Evolutionary conservation across 2,888 invertebrate species (phyloP).

Genomic region (Microctonus hyperodae): DNA sequence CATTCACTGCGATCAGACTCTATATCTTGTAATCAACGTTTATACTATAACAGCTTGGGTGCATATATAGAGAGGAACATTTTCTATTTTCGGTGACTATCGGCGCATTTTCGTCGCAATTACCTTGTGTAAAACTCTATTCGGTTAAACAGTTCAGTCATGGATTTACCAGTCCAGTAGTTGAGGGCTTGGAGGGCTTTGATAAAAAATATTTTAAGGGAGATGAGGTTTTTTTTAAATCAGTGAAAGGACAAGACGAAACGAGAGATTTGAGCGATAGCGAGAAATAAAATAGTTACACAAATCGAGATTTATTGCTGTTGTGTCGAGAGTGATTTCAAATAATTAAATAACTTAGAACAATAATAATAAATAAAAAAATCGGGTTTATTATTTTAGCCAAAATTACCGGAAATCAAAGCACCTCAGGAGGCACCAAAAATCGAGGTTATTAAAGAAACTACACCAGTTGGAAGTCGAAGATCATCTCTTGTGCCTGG

Average conservation of each 20-base stretch:
- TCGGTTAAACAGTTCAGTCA: slow-evolving; percentile 39
- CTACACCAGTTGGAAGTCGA: slow-evolving; percentile 72
- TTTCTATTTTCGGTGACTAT: slow-evolving; percentile 57
- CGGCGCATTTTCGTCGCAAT: slow-evolving; percentile 9
- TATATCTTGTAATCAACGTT: slow-evolving; percentile 5
- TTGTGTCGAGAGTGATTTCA: not conserved
- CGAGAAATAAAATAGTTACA: not conserved
- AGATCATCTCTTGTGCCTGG: slow-evolving; percentile 79
- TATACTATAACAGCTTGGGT: not conserved
- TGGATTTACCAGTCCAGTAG: slow-evolving; percentile 39
- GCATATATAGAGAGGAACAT: slow-evolving; percentile 52
- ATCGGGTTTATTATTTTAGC: slow-evolving; percentile 44
- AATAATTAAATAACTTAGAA: not conserved
- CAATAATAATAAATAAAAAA: not conserved
- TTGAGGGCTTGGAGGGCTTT: slow-evolving; percentile 34
- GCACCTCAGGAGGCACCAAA: slow-evolving; percentile 76
- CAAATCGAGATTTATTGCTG: not conserved
- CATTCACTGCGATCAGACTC: not conserved
- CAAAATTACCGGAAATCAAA: slow-evolving; percentile 72
- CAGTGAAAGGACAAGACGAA: not conserved
- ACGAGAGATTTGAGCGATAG: not conserved
- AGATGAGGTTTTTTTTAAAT: too few species aligned
- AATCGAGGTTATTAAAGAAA: slow-evolving; percentile 87
- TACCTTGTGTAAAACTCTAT: slow-evolving; percentile 24
- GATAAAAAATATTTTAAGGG: not conserved